These are phyloP conservation scores for Metallyticus violacea DNA, from an alignment of 2,888 invertebrate species.

Conservation along the genomic window DNA sequence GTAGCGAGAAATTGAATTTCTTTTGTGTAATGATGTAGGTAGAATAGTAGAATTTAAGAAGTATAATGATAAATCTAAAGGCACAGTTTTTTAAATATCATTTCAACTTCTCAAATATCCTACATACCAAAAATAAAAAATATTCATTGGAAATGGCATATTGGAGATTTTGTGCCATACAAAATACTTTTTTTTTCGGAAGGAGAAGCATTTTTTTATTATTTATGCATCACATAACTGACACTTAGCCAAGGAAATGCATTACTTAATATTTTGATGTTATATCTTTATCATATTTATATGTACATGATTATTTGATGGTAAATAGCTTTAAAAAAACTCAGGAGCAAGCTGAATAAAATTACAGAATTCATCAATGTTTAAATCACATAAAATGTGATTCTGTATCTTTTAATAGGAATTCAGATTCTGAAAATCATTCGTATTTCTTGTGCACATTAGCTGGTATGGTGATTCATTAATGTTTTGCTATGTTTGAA, in stretches of 20 bases:
- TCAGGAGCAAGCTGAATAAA: not conserved
- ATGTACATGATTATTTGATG: not conserved
- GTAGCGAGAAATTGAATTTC: no score
- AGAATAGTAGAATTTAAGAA: no score
- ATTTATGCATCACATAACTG: not conserved
- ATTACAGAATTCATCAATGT: not conserved
- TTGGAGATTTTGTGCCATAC: no score
- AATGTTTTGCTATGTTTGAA: not conserved
- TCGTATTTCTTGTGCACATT: not conserved
- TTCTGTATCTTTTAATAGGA: not conserved
- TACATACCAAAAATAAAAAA: no score
- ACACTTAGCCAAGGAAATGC: not conserved
- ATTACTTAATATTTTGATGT: not conserved
- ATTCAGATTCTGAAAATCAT: not conserved
- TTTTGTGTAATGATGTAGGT: no score
- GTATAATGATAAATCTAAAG: no score
- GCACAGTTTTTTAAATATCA: no score
- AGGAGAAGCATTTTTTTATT: not conserved
- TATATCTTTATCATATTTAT: not conserved
- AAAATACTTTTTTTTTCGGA: no score
- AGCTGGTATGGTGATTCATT: no score
- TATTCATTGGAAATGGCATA: no score
- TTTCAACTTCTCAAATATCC: no score
- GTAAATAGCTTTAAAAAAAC: not conserved
- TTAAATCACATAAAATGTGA: not conserved